Evolutionary conservation across 2,888 invertebrate species (phyloP).

Genomic region (Drosophila nr. medialis): DNA sequence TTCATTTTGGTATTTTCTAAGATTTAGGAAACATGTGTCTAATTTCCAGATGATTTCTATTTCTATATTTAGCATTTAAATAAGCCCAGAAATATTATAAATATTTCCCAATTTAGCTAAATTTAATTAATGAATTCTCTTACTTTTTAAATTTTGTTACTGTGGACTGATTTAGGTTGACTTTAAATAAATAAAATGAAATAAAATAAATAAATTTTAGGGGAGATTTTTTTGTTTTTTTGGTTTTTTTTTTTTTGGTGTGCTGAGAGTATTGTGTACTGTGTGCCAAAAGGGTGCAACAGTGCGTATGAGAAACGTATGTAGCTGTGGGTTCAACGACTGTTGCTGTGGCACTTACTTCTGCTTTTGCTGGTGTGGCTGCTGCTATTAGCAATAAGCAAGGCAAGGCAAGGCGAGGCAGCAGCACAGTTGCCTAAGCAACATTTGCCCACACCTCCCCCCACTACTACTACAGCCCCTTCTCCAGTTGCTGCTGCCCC

Average conservation of each 20-base stretch:
- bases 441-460: conserved; percentile 36
- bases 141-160: background rate
- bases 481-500: background rate
- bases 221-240: background rate
- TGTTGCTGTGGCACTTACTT: conserved; percentile 22
- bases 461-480: background rate
- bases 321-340: conserved; percentile 30
- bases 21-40: background rate
- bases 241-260: too few species aligned
- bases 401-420: conserved; percentile 31
- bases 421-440: conserved; percentile 58
- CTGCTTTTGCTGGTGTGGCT: conserved; percentile 3
- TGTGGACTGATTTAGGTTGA: background rate
- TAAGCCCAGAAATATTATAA: too few species aligned
- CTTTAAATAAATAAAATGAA: too few species aligned
- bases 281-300: conserved; percentile 63
- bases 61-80: too few species aligned
- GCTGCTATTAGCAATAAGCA: conserved; percentile 55
- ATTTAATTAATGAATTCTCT: background rate
- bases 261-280: background rate
- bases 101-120: too few species aligned
- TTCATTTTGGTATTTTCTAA: background rate
- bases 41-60: background rate
- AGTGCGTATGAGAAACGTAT: conserved; percentile 73
- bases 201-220: background rate